phyloP scores from a whole-genome alignment of 2,797 vertebrate genomes.

The Anguilla pacifica region DNA sequence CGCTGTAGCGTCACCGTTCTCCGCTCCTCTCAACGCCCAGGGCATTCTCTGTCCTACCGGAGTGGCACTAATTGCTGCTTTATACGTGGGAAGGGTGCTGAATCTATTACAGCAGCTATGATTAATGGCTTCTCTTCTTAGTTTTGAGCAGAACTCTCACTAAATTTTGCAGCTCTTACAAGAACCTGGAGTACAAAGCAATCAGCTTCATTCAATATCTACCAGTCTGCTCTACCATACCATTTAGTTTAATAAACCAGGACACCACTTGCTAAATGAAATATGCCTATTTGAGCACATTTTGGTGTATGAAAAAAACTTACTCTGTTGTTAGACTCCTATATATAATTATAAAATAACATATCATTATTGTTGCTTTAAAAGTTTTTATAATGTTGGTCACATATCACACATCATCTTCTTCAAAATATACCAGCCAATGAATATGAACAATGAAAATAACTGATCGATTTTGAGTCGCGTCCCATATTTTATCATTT shows the following conservation, averaged over 20 bases:
- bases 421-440: not conserved
- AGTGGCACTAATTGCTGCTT: conserved; percentile 19
- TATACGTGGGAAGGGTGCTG: not conserved
- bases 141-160: not conserved
- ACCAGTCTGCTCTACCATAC: not conserved
- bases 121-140: not conserved
- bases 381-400: no score
- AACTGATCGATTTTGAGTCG: not conserved
- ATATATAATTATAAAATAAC: not conserved
- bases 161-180: not conserved
- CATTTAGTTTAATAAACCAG: not conserved
- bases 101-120: not conserved
- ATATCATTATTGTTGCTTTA: not conserved
- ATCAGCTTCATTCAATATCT: not conserved
- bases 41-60: not conserved
- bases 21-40: not conserved
- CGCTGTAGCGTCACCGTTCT: not conserved
- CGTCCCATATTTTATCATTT: not conserved
- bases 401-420: no score
- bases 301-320: not conserved
- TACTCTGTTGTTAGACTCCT: not conserved
- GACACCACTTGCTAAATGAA: not conserved
- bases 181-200: not conserved
- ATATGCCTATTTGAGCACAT: not conserved
- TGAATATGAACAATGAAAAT: no score